phyloP scores from a whole-genome alignment of 2,888 invertebrate genomes.

The Pachymerium ferrugineum region DNA sequence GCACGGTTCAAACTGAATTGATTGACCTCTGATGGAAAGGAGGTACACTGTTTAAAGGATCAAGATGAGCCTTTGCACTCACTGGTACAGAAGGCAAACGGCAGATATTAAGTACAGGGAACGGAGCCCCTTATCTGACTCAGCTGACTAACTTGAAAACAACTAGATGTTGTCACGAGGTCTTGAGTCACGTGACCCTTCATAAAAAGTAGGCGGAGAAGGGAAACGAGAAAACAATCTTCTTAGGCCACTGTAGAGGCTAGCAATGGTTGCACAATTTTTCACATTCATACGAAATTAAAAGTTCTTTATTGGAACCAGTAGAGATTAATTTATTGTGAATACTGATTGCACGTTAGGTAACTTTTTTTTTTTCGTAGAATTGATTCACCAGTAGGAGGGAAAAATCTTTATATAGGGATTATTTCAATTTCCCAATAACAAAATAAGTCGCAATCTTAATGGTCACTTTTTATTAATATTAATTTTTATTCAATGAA shows the following conservation, averaged over 20 bases:
- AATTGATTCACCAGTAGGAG: no score
- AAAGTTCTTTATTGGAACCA: not conserved
- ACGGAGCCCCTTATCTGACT: conserved; percentile 6
- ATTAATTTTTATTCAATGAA: no score
- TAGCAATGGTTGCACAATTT: not conserved
- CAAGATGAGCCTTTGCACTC: conserved; percentile 25
- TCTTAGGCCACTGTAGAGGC: not conserved
- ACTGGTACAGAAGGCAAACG: conserved; percentile 30
- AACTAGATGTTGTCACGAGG: conserved; percentile 1
- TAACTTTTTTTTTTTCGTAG: no score
- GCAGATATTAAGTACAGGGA: not conserved
- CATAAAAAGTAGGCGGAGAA: conserved; percentile 7
- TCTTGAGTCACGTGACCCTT: not conserved
- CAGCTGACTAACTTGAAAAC: not conserved
- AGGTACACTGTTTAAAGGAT: not conserved
- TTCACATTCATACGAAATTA: not conserved
- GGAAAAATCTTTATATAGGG: no score
- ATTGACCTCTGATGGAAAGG: not conserved
- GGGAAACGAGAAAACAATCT: not conserved
- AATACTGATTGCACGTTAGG: no score
- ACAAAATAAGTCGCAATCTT: no score
- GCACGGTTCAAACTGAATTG: not conserved
- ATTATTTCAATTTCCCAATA: no score
- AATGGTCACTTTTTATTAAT: no score
- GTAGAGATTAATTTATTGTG: no score